A percentile compares a stretch with the other conserved stretches of the same genome.
Conservation (phyloP, 2,113 vertebrate species). For the Cygnus buccinator region DNA sequence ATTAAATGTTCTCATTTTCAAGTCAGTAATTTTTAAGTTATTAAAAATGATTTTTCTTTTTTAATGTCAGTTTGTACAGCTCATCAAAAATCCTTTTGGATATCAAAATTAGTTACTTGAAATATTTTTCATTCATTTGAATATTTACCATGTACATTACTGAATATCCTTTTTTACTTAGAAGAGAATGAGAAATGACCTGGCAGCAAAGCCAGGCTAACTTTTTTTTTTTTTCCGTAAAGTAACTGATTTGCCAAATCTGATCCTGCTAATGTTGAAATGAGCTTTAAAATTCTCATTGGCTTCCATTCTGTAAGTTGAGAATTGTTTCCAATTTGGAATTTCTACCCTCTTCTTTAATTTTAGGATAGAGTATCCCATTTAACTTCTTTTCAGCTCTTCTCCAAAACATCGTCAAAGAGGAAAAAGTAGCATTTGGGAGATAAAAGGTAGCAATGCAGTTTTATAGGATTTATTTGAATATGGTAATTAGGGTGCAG, state of each 20-base stretch:
- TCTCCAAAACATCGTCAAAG: neutral
- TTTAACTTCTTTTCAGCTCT: neutral
- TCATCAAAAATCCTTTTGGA: neutral
- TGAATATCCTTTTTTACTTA: neutral
- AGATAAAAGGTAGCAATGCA: neutral
- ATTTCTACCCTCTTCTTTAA: neutral
- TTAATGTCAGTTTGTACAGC: neutral
- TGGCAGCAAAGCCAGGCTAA: neutral
- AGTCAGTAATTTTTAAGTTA: neutral
- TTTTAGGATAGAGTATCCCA: neutral
- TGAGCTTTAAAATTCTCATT: neutral
- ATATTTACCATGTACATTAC: neutral
- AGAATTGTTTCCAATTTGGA: neutral
- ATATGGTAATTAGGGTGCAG: neutral
- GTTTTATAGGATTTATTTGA: neutral
- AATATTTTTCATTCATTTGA: neutral
- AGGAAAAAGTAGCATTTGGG: neutral
- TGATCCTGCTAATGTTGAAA: neutral
- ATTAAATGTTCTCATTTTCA: neutral
- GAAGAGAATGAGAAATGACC: neutral
- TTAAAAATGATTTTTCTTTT: neutral
- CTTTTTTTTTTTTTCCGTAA: neutral
- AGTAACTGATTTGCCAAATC: neutral
- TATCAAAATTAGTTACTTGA: neutral
- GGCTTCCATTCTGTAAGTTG: neutral